Percentiles rank a stretch among this genome's conserved stretches.
Conservation (phyloP, 2,113 vertebrate species). For the Brachionichthys hirsutus region DNA sequence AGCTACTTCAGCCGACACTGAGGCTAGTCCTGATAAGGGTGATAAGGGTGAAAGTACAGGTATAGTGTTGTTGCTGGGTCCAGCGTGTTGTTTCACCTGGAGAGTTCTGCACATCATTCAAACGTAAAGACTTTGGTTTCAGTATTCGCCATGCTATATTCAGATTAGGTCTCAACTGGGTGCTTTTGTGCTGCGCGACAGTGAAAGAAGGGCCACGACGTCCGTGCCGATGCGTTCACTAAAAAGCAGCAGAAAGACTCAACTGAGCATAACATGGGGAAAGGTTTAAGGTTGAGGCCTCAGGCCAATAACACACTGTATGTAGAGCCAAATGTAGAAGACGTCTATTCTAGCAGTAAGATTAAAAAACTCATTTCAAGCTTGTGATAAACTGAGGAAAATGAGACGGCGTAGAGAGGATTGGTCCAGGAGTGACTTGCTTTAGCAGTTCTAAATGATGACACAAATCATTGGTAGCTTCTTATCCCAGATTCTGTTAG, state of each 20-base stretch:
- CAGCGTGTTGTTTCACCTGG: constrained; percentile 79
- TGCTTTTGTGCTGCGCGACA: constrained; percentile 13
- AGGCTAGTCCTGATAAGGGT: constrained; percentile 75
- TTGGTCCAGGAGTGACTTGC: constrained; percentile 63
- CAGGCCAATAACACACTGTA: constrained; percentile 56
- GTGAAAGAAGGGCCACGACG: constrained; percentile 17
- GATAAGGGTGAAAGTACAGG: constrained; percentile 77
- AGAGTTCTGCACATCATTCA: constrained; percentile 72
- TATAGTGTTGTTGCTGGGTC: constrained; percentile 84
- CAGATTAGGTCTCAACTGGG: constrained; percentile 46
- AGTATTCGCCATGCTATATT: constrained; percentile 53
- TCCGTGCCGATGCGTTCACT: constrained; percentile 20
- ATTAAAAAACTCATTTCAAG: constrained; percentile 31
- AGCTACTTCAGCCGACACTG: constrained; percentile 66
- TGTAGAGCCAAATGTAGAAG: constrained; percentile 48
- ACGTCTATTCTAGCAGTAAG: constrained; percentile 33
- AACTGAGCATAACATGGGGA: constrained; percentile 51
- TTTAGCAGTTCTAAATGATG: constrained; percentile 40
- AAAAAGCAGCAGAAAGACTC: constrained; percentile 57
- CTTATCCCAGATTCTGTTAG: constrained; percentile 10
- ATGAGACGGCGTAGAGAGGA: constrained; percentile 34
- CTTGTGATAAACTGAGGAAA: constrained; percentile 39
- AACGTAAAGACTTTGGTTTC: constrained; percentile 79
- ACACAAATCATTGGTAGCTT: constrained; percentile 32
- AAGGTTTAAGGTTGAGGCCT: constrained; percentile 38